These are phyloP conservation scores for Mormyrops boulengeri DNA, from an alignment of 2,797 vertebrate genomes.

Conservation along the genomic window DNA sequence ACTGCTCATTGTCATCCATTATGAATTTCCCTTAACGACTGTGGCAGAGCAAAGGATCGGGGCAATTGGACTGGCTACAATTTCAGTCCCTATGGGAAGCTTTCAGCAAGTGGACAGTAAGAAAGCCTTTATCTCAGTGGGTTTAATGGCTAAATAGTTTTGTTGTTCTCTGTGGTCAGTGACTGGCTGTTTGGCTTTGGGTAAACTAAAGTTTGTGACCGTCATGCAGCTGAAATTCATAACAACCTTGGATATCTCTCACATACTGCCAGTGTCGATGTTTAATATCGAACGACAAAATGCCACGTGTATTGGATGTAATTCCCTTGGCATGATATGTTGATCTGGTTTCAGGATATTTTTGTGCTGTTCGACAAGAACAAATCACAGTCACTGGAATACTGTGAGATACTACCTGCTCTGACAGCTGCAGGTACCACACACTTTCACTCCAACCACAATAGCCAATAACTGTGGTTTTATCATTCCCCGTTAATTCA, in stretches of 20 bases:
- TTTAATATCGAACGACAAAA: background rate
- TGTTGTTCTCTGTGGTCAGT: background rate
- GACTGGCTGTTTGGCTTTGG: background rate
- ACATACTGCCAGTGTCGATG: background rate
- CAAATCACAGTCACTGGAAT: conserved; percentile 49
- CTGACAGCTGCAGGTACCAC: conserved; percentile 58
- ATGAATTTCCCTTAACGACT: conserved; percentile 42
- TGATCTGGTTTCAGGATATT: conserved; percentile 48
- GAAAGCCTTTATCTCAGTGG: conserved; percentile 9
- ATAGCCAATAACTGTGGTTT: background rate
- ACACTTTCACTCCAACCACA: background rate
- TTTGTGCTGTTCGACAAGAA: conserved; percentile 59
- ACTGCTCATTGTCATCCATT: background rate
- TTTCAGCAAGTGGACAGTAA: conserved; percentile 64
- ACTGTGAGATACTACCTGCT: conserved; percentile 49
- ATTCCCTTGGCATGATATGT: background rate
- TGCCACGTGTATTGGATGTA: background rate
- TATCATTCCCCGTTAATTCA: background rate
- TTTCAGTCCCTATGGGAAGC: conserved; percentile 63
- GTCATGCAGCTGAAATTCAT: background rate
- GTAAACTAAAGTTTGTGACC: background rate
- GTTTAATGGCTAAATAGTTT: background rate
- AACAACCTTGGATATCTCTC: background rate
- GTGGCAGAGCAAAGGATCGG: conserved; percentile 54
- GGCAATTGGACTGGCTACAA: conserved; percentile 49